Conservation (phyloP, 2,113 vertebrate species). For the Ariopsis seemanni region DNA sequence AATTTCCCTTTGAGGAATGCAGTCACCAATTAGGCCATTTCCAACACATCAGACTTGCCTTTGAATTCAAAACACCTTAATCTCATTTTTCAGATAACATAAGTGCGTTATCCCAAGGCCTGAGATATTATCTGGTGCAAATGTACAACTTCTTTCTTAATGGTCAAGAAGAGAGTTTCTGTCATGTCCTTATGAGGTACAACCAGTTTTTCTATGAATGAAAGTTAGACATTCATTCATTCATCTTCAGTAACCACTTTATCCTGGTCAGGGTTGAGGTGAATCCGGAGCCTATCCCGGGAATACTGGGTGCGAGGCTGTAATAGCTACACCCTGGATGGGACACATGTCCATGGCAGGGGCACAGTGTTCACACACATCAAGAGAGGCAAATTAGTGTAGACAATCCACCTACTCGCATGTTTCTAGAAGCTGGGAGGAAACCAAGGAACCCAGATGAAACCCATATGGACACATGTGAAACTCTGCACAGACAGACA, state of each 20-base stretch:
- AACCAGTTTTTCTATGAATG: background rate
- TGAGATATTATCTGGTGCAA: background rate
- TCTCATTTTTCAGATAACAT: background rate
- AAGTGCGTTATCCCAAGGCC: background rate
- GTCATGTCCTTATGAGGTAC: background rate
- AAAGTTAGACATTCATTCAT: background rate
- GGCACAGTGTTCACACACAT: background rate
- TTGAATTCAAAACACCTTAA: constrained; percentile 2
- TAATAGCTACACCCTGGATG: background rate
- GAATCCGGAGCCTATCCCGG: background rate
- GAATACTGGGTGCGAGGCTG: background rate
- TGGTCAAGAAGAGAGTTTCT: background rate
- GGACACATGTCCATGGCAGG: background rate
- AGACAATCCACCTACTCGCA: background rate
- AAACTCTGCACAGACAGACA: background rate
- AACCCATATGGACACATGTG: background rate
- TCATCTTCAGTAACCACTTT: background rate
- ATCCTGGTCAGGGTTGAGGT: background rate
- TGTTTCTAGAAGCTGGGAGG: background rate
- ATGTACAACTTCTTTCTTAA: background rate
- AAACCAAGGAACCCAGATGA: background rate
- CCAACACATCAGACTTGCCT: background rate
- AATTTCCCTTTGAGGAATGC: constrained; percentile 1
- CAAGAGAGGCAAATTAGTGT: background rate
- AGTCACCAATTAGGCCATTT: background rate